These are phyloP conservation scores for Lateolabrax maculatus DNA, from an alignment of 2,797 vertebrate species.

Conservation along the genomic window DNA sequence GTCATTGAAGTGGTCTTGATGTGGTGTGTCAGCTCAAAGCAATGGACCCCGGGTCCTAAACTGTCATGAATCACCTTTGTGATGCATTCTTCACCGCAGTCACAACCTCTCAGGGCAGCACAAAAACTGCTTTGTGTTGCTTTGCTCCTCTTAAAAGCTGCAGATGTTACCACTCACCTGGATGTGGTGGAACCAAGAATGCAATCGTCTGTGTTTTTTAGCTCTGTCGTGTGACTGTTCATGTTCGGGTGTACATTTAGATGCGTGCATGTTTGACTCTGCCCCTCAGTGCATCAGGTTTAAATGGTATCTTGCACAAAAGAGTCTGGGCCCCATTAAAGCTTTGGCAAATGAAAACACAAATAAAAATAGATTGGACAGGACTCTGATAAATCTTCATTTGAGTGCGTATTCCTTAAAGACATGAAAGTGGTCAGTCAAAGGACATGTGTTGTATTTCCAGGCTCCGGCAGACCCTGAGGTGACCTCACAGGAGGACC, in stretches of 20 bases:
- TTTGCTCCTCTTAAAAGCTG: constrained; percentile 59
- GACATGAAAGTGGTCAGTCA: constrained; percentile 46
- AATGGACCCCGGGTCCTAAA: constrained; percentile 50
- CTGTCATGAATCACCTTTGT: constrained; percentile 62
- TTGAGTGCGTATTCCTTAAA: constrained; percentile 60
- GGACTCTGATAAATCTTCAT: constrained; percentile 69
- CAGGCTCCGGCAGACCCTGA: constrained; percentile 28
- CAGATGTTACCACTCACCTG: constrained; percentile 73
- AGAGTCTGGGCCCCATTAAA: constrained; percentile 74
- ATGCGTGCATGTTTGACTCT: constrained; percentile 54
- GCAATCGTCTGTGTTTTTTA: constrained; percentile 46
- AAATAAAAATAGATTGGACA: constrained; percentile 75
- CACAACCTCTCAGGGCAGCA: constrained; percentile 38
- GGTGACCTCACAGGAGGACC: constrained; percentile 57
- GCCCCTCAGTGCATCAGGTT: constrained; percentile 55
- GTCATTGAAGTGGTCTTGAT: constrained; percentile 82
- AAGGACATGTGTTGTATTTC: constrained; percentile 45
- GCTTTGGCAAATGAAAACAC: constrained; percentile 70
- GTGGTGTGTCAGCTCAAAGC: constrained; percentile 72
- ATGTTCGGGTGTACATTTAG: constrained; percentile 42
- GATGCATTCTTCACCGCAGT: constrained; percentile 47
- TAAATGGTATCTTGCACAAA: constrained; percentile 66
- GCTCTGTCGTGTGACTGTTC: constrained; percentile 38
- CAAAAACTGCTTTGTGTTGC: constrained; percentile 45
- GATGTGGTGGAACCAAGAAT: constrained; percentile 49